Evolutionary conservation across 2,113 vertebrate genomes (phyloP), one percentile per base, ranked within the genome.

Genomic region (Phyllostomus discolor): DNA sequence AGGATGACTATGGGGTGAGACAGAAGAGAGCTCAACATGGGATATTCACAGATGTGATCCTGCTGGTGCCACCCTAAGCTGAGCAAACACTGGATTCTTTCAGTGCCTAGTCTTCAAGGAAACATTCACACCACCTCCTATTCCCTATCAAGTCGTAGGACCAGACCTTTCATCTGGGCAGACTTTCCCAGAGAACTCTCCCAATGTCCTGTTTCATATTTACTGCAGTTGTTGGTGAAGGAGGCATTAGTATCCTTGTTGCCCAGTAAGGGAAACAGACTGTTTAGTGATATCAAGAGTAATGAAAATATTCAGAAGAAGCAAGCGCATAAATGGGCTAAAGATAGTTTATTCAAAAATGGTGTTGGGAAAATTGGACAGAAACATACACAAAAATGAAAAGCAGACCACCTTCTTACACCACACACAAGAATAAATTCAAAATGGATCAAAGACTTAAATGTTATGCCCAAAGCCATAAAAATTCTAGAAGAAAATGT

Each of bases 61-160:
- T n/a, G 50, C 11, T 4, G 33, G 70, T 0, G 1, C 59, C 11
- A 24, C 7, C 54, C 43, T 0, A 0, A 46, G 31, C 54, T 62
- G 10, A n/a, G 48, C n/a, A 59, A 24, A 26, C 66, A 41, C 46
- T 7, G 17, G 69, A 16, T 22, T 5, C 6, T 7, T 54, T 81
- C 35, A 2, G 19, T 1, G 7, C 35, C 59, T 28, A 7, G 4
- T 9, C n/a, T 28, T 16, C 46, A 22, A 59, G 20, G 59, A 85
- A 62, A 50, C 26, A 3, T 12, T 70, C 19, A 8, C 14, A 15
- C 7, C 10, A 24, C 46, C 0, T 0, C 26, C n/a, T 73, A 26
- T 33, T 57, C 15, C n/a, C 52, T 7, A 24, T 57, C 0, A 2
- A 16, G 38, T 16, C 26, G 5, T 16, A 91, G 46, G 4, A 43